Evolutionary conservation across 2,888 invertebrate genomes (phyloP).

Genomic region (Napeogenes inachia): DNA sequence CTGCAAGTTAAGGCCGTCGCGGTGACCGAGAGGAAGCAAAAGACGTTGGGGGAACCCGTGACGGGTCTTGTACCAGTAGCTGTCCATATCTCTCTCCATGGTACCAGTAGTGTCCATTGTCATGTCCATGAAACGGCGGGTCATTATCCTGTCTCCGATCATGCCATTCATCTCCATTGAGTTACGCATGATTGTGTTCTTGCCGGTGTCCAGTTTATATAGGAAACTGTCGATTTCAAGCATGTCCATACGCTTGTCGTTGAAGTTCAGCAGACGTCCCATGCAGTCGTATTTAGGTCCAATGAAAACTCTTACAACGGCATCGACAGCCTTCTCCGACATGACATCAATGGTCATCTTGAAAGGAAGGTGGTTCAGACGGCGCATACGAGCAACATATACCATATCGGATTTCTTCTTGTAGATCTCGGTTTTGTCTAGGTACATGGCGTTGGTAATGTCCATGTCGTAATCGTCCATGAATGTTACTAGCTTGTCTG

Average conservation of each 20-base stretch:
- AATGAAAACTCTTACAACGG: constrained; percentile 81
- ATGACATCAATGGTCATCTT: constrained; percentile 75
- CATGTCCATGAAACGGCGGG: constrained; percentile 47
- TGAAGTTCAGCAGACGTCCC: constrained; percentile 73
- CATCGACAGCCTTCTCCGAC: constrained; percentile 76
- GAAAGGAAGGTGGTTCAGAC: constrained; percentile 82
- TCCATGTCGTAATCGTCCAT: constrained; percentile 83
- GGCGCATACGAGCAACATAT: constrained; percentile 77
- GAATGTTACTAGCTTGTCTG: constrained; percentile 82
- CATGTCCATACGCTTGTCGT: constrained; percentile 67
- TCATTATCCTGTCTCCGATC: constrained; percentile 77
- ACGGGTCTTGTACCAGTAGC: constrained; percentile 74
- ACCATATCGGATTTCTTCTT: constrained; percentile 67
- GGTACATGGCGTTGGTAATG: constrained; percentile 79
- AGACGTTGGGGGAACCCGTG: constrained; percentile 82
- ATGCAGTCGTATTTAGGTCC: constrained; percentile 84
- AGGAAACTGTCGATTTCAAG: constrained; percentile 75
- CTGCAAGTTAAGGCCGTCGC: constrained; percentile 80
- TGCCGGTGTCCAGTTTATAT: constrained; percentile 80
- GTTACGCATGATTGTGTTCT: constrained; percentile 82
- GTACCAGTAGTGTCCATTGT: constrained; percentile 56
- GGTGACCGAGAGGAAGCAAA: constrained; percentile 82
- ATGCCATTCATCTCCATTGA: constrained; percentile 82
- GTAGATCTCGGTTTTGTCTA: constrained; percentile 67
- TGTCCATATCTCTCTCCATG: constrained; percentile 72